Evolutionary conservation across 2,797 vertebrate genomes (phyloP), one percentile per base, ranked within the genome.

Genomic region (Pagetopsis macropterus): DNA sequence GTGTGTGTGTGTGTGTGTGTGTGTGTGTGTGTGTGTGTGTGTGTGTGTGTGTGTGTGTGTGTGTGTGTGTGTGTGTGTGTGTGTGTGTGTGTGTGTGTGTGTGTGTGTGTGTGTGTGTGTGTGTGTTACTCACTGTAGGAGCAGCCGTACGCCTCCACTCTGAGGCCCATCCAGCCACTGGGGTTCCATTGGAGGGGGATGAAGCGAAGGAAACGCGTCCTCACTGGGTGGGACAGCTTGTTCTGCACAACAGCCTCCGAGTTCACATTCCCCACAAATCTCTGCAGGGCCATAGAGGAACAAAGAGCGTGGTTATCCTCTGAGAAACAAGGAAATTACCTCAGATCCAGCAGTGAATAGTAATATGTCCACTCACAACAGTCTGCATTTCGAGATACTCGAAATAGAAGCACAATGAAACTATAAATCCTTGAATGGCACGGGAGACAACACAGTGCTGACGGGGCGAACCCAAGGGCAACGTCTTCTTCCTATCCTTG

Each of bases 101-200:
- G 33, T 37, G 33, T 37, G 33, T 33, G 33, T 33, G 33, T 37
- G 33, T 37, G 33, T 37, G 33, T 37, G 33, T 37, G 33, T 37
- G 33, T 45, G 46, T 43, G 68, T 60, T 79, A 98, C 98, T 98
- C 93, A 99, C 97, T 98, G 72, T 98, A 99, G 49, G 95, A 91
- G 82, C 98, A 99, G 79, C 98, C 98, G 0, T 96, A 98, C 74
- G 95, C 95, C 80, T 98, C 97, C 19, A 97, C 94, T 55, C 98
- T 91, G 84, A 99, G 93, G 65, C 98, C 97, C 63, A 97, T 95
- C 85, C 90, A 92, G 44, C 97, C 96, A 11, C 84, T 94, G 1
- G 86, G 90, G 70, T 95, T 99, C 98, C 98, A 98, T 71, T 94
- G 92, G 4, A 96, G 89, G n/a, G 98, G 97, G 76, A 98, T 14